Conservation (phyloP, 1,140 invertebrate genomes). For the Eriosoma lanigerum region DNA sequence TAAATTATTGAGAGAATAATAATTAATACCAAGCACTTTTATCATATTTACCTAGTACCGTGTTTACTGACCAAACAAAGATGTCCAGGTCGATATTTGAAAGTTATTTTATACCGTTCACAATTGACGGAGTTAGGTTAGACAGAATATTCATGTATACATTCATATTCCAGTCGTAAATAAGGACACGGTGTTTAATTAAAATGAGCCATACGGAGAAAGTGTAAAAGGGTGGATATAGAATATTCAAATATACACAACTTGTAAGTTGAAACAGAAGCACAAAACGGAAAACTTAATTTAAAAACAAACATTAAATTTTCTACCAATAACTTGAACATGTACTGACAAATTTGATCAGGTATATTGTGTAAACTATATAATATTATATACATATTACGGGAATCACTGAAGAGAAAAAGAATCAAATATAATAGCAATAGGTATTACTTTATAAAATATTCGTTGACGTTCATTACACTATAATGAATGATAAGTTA, state of each 20-base stretch:
- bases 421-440: too few relatives aligned
- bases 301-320: background rate
- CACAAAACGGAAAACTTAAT: background rate
- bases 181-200: conserved; percentile 4
- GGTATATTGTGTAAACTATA: too few relatives aligned
- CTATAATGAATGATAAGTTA: too few relatives aligned
- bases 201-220: background rate
- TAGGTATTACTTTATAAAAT: too few relatives aligned
- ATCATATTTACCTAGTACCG: background rate
- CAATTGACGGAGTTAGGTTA: background rate
- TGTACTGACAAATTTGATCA: too few relatives aligned
- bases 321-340: background rate
- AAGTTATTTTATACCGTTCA: background rate
- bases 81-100: background rate
- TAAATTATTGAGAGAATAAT: background rate
- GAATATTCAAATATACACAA: background rate
- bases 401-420: too few relatives aligned
- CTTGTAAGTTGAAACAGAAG: background rate
- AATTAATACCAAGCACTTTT: background rate
- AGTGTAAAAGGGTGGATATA: background rate
- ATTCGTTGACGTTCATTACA: too few relatives aligned
- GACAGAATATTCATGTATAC: background rate
- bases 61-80: background rate
- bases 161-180: background rate
- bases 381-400: too few relatives aligned